Evolutionary conservation across 2,113 vertebrate species (phyloP), one percentile per base, ranked within the genome.

Genomic region (Serinus canaria): DNA sequence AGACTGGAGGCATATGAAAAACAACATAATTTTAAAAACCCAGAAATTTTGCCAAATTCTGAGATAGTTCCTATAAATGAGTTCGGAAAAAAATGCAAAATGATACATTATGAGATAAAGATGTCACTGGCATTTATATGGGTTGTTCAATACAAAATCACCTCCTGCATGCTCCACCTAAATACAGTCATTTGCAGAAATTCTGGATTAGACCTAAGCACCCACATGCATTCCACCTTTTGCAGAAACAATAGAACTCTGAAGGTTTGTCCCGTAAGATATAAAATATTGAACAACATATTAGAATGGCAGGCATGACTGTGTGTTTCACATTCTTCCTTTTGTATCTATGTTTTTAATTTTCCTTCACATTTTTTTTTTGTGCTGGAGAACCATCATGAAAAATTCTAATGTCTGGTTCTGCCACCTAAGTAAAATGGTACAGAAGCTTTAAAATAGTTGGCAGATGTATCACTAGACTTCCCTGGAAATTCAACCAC

Each of bases 1-100:
- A 96, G 90, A 94, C 92, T 83, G 60, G 13, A 93, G 72, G 35
- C 79, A 88, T 72, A 95, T 83, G 68, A 94, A 93, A 96, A 96
- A 69, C 66, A 89, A 74, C 74, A 83, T 33, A 44, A 72, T 89
- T 94, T 55, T 4, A 33, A 95, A 94, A 83, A 5, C 1, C 1
- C n/a, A 84, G 62, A 94, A 83, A 28, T 87, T 47, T 28, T 89
- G 83, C 87, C 82, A 94, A 72, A 80, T 90, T 86, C 60, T 93
- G 75, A 95, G 50, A 64, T 69, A 66, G 37, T 33, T 87, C 53
- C 66, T 82, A 79, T 89, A 91, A 94, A 95, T 73, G 78, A 69
- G 12, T 89, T 92, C 46, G 78, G 78, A 93, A 63, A 22, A 90
- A 93, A 95, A 85, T 25, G 30, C 37, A 39, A 53, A 55, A 82